Conservation (phyloP, 2,113 vertebrate genomes). For the Ptychochromis oligacanthus region DNA sequence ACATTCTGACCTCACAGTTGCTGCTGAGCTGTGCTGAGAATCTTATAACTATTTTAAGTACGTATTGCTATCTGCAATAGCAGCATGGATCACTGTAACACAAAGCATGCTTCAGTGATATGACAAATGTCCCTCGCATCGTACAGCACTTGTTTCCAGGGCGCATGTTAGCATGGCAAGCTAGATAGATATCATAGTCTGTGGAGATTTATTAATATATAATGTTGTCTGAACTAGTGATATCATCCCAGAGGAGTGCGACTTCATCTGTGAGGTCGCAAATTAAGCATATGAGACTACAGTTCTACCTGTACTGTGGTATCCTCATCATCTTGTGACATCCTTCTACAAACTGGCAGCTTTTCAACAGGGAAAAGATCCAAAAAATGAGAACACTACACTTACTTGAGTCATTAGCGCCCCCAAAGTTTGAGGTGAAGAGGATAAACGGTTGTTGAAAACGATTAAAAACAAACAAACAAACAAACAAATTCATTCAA, state of each 20-base stretch:
- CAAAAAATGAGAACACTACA: neutral
- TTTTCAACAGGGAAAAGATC: conserved; percentile 4
- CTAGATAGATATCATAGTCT: neutral
- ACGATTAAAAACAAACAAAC: neutral
- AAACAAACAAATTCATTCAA: too few relatives aligned
- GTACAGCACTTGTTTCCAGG: neutral
- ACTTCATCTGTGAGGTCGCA: neutral
- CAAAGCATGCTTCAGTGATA: neutral
- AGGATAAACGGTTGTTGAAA: neutral
- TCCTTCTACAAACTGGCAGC: neutral
- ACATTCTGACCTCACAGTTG: conserved; percentile 37
- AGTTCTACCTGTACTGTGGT: neutral
- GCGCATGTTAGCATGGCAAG: neutral
- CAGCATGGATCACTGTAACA: neutral
- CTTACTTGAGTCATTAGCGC: neutral
- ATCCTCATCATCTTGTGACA: neutral
- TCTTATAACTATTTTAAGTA: neutral
- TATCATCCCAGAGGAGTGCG: neutral
- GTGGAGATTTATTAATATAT: neutral
- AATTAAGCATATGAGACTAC: neutral
- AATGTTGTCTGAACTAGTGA: neutral
- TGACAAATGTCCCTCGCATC: neutral
- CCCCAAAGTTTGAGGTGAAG: neutral
- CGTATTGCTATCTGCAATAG: neutral
- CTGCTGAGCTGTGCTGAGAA: conserved; percentile 18